phyloP scores from a whole-genome alignment of 2,888 invertebrate species.

The Perithous albicinctus region DNA sequence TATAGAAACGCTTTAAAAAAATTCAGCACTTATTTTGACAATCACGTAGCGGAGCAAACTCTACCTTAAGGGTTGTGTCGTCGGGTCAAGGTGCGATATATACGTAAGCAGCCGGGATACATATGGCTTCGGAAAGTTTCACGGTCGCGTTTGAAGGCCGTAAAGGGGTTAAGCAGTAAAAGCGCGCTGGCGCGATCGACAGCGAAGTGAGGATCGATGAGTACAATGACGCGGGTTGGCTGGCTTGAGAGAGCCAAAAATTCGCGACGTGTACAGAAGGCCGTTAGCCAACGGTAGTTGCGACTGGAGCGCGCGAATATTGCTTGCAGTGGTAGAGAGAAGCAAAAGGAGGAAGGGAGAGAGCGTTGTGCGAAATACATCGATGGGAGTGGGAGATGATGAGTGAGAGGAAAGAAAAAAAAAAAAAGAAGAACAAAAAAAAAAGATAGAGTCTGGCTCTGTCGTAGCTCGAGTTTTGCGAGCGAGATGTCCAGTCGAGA shows the following conservation, averaged over 20 bases:
- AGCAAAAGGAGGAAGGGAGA: not conserved
- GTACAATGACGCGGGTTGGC: constrained; percentile 44
- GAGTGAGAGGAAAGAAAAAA: not conserved
- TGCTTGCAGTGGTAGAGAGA: constrained; percentile 26
- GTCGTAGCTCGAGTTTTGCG: not conserved
- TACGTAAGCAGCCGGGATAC: constrained; percentile 18
- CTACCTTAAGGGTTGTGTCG: constrained; percentile 9
- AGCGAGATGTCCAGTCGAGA: not conserved
- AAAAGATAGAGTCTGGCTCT: constrained; percentile 12
- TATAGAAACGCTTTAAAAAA: too few relatives aligned
- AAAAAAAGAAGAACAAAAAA: constrained; percentile 5
- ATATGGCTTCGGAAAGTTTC: constrained; percentile 66
- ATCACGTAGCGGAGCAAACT: too few relatives aligned
- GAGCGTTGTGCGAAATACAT: not conserved
- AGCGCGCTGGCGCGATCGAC: not conserved
- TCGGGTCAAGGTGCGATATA: constrained; percentile 31
- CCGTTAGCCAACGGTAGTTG: constrained; percentile 52
- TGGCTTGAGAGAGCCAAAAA: constrained; percentile 47
- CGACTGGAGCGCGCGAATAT: constrained; percentile 39
- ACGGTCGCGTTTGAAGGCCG: constrained; percentile 50
- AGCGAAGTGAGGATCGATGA: constrained; percentile 53
- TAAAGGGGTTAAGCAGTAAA: constrained; percentile 8
- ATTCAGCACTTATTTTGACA: too few relatives aligned
- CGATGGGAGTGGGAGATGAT: not conserved
- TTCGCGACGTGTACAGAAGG: constrained; percentile 37